phyloP scores from a whole-genome alignment of 2,888 invertebrate species.

The Luperina nickerlii region DNA sequence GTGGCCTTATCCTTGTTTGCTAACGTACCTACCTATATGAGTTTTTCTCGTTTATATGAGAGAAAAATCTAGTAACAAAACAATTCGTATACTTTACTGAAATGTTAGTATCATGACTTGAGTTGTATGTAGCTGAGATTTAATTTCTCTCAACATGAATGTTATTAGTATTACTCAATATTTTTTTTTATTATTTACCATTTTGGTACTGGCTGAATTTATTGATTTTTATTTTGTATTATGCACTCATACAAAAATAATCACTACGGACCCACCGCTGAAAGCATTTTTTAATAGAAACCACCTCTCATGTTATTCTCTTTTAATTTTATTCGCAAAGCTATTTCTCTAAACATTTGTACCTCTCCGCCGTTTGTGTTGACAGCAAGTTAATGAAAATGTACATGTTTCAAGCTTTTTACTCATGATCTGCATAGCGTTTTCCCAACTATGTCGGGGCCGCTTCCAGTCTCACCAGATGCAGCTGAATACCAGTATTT shows the following conservation, averaged over 20 bases:
- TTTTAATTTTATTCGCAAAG: slow-evolving; percentile 24
- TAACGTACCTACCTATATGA: neutral
- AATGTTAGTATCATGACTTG: too few relatives aligned
- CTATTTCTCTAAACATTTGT: slow-evolving; percentile 23
- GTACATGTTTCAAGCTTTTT: slow-evolving; percentile 43
- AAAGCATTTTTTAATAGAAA: slow-evolving; percentile 15
- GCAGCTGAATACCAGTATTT: too few relatives aligned
- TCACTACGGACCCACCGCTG: neutral
- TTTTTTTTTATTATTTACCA: too few relatives aligned
- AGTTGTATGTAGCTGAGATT: too few relatives aligned
- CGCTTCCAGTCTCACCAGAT: too few relatives aligned
- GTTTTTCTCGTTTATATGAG: too few relatives aligned
- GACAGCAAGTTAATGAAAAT: slow-evolving; percentile 45
- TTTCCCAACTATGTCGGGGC: too few relatives aligned
- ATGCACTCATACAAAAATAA: neutral
- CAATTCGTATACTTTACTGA: too few relatives aligned
- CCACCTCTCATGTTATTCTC: neutral
- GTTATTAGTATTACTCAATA: too few relatives aligned
- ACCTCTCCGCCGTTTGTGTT: slow-evolving; percentile 31
- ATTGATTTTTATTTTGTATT: neutral
- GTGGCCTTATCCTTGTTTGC: neutral
- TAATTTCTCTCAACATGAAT: too few relatives aligned
- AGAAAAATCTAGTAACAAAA: too few relatives aligned
- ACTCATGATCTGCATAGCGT: neutral
- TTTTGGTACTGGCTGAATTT: too few relatives aligned